Conservation (phyloP, 2,888 invertebrate species). For the Parapristionchus giblindavisi region DNA sequence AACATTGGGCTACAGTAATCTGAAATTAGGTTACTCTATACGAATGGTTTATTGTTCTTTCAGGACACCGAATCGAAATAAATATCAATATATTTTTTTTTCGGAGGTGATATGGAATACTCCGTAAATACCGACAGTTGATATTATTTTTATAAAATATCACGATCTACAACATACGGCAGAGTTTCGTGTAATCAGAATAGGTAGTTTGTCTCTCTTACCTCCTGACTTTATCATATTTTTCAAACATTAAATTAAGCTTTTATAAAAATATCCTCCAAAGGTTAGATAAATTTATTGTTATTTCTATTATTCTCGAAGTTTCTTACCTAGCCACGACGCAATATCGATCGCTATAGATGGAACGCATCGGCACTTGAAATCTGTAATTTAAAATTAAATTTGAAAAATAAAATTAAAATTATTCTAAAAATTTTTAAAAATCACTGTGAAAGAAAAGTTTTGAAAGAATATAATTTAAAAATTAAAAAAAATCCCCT, state of each 20-base stretch:
- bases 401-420: background rate
- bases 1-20: too few species aligned
- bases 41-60: background rate
- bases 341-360: constrained; percentile 67
- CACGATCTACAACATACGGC: background rate
- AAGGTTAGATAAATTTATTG: too few species aligned
- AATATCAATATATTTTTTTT: background rate
- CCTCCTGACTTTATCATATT: too few species aligned
- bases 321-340: constrained; percentile 65
- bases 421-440: background rate
- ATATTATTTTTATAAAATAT: background rate
- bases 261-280: too few species aligned
- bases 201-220: background rate
- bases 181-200: background rate
- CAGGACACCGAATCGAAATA: background rate
- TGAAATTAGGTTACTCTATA: too few species aligned
- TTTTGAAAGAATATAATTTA: too few species aligned
- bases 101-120: too few species aligned
- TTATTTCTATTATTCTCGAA: background rate
- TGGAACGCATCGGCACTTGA: constrained; percentile 66
- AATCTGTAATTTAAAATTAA: constrained; percentile 58
- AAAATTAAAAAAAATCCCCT: too few species aligned
- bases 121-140: too few species aligned
- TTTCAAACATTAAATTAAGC: too few species aligned
- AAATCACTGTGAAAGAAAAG: too few species aligned